These are phyloP conservation scores for Synergus japonicus DNA, from an alignment of 2,888 invertebrate genomes.

Conservation along the genomic window DNA sequence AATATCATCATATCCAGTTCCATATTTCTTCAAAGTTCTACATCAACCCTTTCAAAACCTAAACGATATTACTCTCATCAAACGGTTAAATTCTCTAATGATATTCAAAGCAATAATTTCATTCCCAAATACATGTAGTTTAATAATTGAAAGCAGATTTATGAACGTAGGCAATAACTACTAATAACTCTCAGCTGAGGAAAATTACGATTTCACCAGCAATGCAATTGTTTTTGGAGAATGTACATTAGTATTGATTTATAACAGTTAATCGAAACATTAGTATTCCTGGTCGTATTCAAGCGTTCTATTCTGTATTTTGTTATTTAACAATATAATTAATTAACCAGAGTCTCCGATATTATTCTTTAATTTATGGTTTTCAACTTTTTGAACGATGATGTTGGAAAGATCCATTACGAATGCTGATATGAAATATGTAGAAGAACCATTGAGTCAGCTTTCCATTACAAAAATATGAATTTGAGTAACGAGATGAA, in stretches of 20 bases:
- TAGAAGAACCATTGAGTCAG: slow-evolving; percentile 7
- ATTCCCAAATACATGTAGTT: background rate
- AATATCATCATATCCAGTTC: background rate
- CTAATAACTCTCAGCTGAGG: background rate
- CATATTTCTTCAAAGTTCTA: background rate
- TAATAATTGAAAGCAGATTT: background rate
- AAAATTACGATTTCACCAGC: background rate
- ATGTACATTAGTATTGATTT: background rate
- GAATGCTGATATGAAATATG: background rate
- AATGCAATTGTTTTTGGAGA: background rate
- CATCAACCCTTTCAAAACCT: background rate
- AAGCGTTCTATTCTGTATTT: background rate
- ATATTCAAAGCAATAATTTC: background rate
- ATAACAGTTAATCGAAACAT: background rate
- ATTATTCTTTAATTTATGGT: background rate
- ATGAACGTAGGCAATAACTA: background rate
- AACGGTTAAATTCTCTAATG: background rate
- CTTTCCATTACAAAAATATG: slow-evolving; percentile 37
- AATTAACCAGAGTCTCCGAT: background rate
- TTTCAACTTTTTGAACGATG: background rate
- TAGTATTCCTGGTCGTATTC: background rate
- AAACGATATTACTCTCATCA: background rate
- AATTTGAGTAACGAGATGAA: slow-evolving; percentile 7
- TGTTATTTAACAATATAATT: background rate
- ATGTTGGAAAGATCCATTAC: background rate